Evolutionary conservation across 2,113 vertebrate genomes (phyloP), one percentile per base, ranked within the genome.

Genomic region (Rhegmatorhina hoffmannsi): DNA sequence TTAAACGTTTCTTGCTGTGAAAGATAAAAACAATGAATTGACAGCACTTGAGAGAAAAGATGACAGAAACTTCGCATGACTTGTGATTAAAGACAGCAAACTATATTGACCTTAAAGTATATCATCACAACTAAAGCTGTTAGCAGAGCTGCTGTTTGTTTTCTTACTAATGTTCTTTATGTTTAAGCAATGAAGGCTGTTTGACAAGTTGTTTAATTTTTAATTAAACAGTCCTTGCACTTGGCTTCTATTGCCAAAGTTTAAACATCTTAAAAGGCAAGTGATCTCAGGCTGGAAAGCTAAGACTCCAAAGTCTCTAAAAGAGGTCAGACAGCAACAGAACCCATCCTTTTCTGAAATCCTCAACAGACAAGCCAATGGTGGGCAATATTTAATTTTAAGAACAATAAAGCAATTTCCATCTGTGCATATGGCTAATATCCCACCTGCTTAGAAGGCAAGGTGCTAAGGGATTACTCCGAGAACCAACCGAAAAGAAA

Each of bases 361-460:
- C 18, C 17, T 83, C 43, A 38, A 67, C 8, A 58, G 34, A 62
- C 23, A 83, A 73, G 47, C 4, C 55, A 84, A 23, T 26, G 17
- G 31, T 87, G 56, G 62, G 53, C 31, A 87, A 79, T 76, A 91
- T 73, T 91, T 91, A 58, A 83, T 92, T 90, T 88, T 84, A 91
- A 84, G 73, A 89, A 87, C 8, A 81, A 34, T 72, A 84, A 92
- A 84, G 58, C 33, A 59, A 84, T 70, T 86, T 84, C 36, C 31
- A 50, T 53, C 49, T 72, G 24, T 60, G 40, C 33, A 67, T 83
- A 82, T 31, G 15, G 40, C 55, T 83, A 90, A 79, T 90, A 91
- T 60, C 72, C 78, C 33, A 74, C 33, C 60, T 91, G 50, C 36
- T 74, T 81, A 59, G 43, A 70, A 80, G 7, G 31, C 67, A 23